Evolutionary conservation across 1,140 invertebrate genomes (phyloP), one percentile per base, ranked within the genome.

Genomic region (Saccostrea glomerata): DNA sequence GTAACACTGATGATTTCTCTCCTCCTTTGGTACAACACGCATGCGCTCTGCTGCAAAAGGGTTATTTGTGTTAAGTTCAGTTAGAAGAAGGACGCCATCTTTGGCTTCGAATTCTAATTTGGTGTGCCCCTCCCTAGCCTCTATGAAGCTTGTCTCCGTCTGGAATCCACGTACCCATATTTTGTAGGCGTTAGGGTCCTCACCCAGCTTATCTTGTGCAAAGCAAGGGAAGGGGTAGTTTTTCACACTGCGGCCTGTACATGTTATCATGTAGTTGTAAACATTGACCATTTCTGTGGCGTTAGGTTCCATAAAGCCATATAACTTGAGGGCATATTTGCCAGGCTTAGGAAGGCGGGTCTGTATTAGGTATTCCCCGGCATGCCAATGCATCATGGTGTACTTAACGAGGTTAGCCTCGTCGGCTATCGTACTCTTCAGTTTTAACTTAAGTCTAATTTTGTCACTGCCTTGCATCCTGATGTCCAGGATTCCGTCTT

Each of bases 211-310:
- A 20, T 83, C 86, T 55, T 87, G 86, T 40, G 84, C 60, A 13
- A 89, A 82, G 58, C 85, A 60, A 5, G 89, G 89, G 30, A 87
- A 77, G 15, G 82, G 55, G 0, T 54, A 47, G 0, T 82, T 84
- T 12, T 87, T 66, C n/a, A 82, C 25, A 25, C 83, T 58, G 30
- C 83, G 84, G 55, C 86, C 86, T n/a, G 84, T 85, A 36, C 86
- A 87, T n/a, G 86, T 87, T 23, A 89, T 87, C n/a, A 89, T 66
- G 86, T 89, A 89, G 40, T 89, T 89, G 12, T 87, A 25, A 4
- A 89, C 89, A 20, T 89, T 89, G 23, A 73, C 36, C 36, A 66
- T 66, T 86, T 87, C 82, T 54, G 70, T 70, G 13, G 63, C 66
- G 11, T 70, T 83, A 6, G 86, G 40, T 47, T 73, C 23, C 30